Evolutionary conservation across 2,888 invertebrate genomes (phyloP), one percentile per base, ranked within the genome.

Genomic region (Chironomus tentans): DNA sequence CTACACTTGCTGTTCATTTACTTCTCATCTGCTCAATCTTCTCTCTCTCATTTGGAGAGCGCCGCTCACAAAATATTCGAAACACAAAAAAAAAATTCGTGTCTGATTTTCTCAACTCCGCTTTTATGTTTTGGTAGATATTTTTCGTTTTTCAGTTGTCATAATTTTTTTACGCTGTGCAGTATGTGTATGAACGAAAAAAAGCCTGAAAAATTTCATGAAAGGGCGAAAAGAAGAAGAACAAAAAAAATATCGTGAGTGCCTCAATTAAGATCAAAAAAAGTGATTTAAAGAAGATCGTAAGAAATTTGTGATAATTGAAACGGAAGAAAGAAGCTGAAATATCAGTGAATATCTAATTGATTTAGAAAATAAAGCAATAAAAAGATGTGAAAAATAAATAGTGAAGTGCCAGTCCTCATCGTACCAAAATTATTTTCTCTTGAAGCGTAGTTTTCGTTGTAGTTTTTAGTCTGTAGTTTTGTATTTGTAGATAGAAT

Each of bases 111-210:
- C 38, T 38, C 38, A 38, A 38, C 38, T 38, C 38, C 38, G 38
- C 38, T 38, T 72, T 72, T 72, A 72, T 72, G 72, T 62, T 72
- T 72, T 72, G 72, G 72, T 72, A 72, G 72, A 72, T 72, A 71
- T 71, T 71, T 71, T 72, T 72, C 62, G 72, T 24, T 72, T 72
- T 72, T 72, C 72, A 72, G 72, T 72, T 72, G 72, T 72, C 72
- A 56, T 7, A 56, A 56, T 56, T 56, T 56, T 56, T 56, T 18
- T 56, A 56, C 15, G 18, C 15, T n/a, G 72, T 72, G 62, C 21
- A 72, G 61, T 72, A 24, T 72, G 72, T 72, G 15, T 62, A 72
- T 56, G 15, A 56, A 56, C 18, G n/a, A 50, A 15, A 50, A 50
- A 50, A 38, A 50, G 3, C 6, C 15, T 50, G n/a, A 50, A 50